Evolutionary conservation across 2,888 invertebrate species (phyloP).

Genomic region (Ectemnius cavifrons): DNA sequence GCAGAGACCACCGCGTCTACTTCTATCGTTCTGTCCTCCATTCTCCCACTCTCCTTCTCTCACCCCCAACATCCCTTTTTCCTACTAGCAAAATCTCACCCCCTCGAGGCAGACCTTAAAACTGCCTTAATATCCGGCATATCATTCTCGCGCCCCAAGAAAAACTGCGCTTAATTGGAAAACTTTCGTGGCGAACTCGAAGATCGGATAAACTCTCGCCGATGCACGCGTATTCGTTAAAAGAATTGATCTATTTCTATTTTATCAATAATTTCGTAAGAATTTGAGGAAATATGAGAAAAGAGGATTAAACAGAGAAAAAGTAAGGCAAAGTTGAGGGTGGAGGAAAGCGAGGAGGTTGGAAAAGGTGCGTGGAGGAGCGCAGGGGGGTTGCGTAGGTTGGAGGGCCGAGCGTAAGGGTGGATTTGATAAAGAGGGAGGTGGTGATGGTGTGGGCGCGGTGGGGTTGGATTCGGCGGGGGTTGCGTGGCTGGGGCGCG

Average conservation of each 20-base stretch:
- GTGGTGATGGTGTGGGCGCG: conserved; percentile 17
- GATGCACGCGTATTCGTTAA: too few relatives aligned
- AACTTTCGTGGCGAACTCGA: too few relatives aligned
- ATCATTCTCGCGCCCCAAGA: too few relatives aligned
- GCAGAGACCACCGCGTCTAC: not conserved
- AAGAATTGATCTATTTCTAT: too few relatives aligned
- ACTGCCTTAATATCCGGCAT: too few relatives aligned
- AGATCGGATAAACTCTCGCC: not conserved
- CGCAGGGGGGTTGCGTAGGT: conserved; percentile 24
- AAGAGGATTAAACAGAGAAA: not conserved
- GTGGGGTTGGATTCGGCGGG: conserved; percentile 19
- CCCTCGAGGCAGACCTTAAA: not conserved
- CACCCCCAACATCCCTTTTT: not conserved
- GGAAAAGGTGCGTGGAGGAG: conserved; percentile 8
- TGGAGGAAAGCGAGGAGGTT: not conserved
- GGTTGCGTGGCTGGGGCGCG: conserved; percentile 23
- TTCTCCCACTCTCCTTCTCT: too few relatives aligned
- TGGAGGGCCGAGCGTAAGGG: conserved; percentile 33
- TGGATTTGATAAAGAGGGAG: conserved; percentile 31
- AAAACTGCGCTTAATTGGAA: too few relatives aligned
- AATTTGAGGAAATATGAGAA: too few relatives aligned
- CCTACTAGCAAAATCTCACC: not conserved
- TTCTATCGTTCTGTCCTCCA: not conserved
- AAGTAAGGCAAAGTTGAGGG: conserved; percentile 2
- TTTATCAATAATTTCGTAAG: too few relatives aligned